phyloP scores from a whole-genome alignment of 1,140 invertebrate species.

The Atta cephalotes region DNA sequence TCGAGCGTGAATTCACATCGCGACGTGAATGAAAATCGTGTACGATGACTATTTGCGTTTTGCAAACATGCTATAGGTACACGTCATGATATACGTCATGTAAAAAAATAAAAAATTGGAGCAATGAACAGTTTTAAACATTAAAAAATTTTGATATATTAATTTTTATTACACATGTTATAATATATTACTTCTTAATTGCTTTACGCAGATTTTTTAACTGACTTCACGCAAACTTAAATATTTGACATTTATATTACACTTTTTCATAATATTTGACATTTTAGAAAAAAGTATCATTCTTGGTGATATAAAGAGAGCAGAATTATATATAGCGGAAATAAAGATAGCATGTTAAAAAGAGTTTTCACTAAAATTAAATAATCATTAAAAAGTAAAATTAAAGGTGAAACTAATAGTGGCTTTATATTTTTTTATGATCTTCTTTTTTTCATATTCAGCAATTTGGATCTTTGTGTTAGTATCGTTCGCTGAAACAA shows the following conservation, averaged over 20 bases:
- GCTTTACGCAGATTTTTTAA: too few relatives aligned
- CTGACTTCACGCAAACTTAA: background rate
- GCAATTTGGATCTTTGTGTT: background rate
- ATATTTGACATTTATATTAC: background rate
- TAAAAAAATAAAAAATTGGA: background rate
- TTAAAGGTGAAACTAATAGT: background rate
- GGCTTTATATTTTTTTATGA: background rate
- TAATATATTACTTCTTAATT: too few relatives aligned
- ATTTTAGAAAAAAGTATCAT: background rate
- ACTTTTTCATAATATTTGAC: background rate
- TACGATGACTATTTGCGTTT: background rate
- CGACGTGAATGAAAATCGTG: conserved; percentile 24
- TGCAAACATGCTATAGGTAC: background rate
- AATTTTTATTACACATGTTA: background rate
- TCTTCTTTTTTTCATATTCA: background rate
- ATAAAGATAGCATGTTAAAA: too few relatives aligned
- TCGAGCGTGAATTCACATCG: conserved; percentile 49
- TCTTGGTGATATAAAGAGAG: too few relatives aligned
- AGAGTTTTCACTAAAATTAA: too few relatives aligned
- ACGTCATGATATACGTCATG: background rate
- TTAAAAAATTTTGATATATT: background rate
- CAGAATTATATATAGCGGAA: too few relatives aligned
- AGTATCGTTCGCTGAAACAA: background rate
- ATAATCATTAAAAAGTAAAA: too few relatives aligned
- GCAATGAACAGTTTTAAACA: background rate